Conservation (phyloP, 1,140 invertebrate genomes). For the Rhizoglyphus robini region DNA sequence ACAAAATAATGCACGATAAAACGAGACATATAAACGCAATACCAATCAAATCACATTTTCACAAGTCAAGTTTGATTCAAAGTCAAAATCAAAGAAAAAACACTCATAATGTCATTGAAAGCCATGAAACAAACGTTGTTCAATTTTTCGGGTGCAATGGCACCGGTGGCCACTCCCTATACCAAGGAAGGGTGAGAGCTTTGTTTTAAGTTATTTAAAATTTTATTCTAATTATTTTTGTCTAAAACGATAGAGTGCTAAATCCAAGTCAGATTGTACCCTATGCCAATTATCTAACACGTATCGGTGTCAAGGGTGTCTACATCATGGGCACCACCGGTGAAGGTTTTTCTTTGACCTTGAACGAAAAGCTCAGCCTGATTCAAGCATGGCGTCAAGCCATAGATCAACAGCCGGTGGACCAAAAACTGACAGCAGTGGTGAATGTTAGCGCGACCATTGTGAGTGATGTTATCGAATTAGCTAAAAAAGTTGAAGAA, state of each 20-base stretch:
- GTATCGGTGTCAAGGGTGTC: conserved; percentile 17
- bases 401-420: conserved; percentile 26
- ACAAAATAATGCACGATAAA: too few relatives aligned
- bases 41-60: too few relatives aligned
- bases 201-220: not conserved
- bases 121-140: too few relatives aligned
- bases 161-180: not conserved
- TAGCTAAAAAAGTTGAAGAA: conserved; percentile 54
- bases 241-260: not conserved
- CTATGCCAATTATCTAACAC: not conserved
- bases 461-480: not conserved
- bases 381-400: conserved; percentile 51
- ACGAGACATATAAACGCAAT: too few relatives aligned
- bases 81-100: too few relatives aligned
- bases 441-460: conserved; percentile 8
- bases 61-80: too few relatives aligned
- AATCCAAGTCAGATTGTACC: not conserved
- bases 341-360: conserved; percentile 54
- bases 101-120: too few relatives aligned
- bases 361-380: conserved; percentile 51
- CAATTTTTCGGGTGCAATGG: not conserved
- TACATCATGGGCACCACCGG: conserved; percentile 49
- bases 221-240: not conserved
- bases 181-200: not conserved
- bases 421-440: not conserved